Evolutionary conservation across 2,797 vertebrate species (phyloP), one percentile per base, ranked within the genome.

Genomic region (Gambelia wislizenii): DNA sequence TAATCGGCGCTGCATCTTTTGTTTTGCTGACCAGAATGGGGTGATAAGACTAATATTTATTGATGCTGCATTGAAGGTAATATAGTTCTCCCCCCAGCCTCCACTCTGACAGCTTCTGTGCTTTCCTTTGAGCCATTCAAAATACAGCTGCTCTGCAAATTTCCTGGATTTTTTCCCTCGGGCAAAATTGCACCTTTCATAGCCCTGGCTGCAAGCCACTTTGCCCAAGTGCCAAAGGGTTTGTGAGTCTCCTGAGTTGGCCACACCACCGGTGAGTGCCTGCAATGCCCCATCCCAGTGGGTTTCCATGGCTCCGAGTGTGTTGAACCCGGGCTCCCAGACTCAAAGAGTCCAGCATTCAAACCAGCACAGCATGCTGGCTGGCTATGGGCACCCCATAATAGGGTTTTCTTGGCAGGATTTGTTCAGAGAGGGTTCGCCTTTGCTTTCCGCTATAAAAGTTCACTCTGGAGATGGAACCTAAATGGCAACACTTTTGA

Each of bases 11-110:
- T 77, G 18, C 81, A 85, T 85, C 10, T 67, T 90, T 84, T 47
- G 72, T 86, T 92, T 87, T 93, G 92, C 92, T 90, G 88, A 94
- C 84, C 75, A 44, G 87, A 72, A 74, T 16, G 39, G 76, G 59
- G 67, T 86, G 86, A 80, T n/a, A 54, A 79, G 84, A 87, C 82
- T 74, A 83, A 69, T 18, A 36, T 25, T 89, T 88, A 91, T 90
- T 92, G 94, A 91, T 81, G 85, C 72, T 64, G 39, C 59, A 54
- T 54, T 20, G 27, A 20, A 72, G 44, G 42, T 22, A 82, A 39
- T 13, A 78, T 1, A 59, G 78, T 79, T 59, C 2, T 0, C n/a
- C 72, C 49, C n/a, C 54, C 75, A 25, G 7, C 20, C 49, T 25
- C 7, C 30, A 39, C 47, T 54, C 36, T 1, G 16, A 56, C 61